These are phyloP conservation scores for Yponomeuta plumbellus DNA, from an alignment of 2,888 invertebrate genomes.

Conservation along the genomic window DNA sequence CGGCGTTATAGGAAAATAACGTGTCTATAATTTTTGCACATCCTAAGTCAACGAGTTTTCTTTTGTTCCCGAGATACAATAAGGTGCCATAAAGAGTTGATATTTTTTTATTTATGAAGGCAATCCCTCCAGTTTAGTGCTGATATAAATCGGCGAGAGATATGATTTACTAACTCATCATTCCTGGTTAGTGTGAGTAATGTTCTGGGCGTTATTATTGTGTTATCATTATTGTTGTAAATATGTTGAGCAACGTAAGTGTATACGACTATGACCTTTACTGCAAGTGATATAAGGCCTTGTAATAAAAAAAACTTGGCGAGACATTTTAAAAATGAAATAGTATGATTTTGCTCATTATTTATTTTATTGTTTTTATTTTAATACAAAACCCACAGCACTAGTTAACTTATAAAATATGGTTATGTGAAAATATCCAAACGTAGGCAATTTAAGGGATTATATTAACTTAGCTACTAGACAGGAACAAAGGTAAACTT, in stretches of 20 bases:
- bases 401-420: too few species aligned
- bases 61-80: slow-evolving; percentile 16
- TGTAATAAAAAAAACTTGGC: too few species aligned
- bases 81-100: slow-evolving; percentile 54
- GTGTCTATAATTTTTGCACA: too few species aligned
- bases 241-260: neutral
- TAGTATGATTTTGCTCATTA: too few species aligned
- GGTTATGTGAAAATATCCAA: too few species aligned
- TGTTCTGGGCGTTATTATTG: slow-evolving; percentile 54
- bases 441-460: too few species aligned
- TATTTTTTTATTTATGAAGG: slow-evolving; percentile 59
- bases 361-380: too few species aligned
- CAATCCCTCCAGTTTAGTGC: slow-evolving; percentile 64
- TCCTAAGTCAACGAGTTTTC: neutral
- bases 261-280: neutral
- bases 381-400: too few species aligned
- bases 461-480: too few species aligned
- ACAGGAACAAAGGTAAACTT: too few species aligned
- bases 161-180: slow-evolving; percentile 74
- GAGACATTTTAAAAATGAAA: too few species aligned
- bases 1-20: too few species aligned
- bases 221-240: slow-evolving; percentile 3
- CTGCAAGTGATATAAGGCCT: neutral
- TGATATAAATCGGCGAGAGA: slow-evolving; percentile 68
- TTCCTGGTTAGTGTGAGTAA: slow-evolving; percentile 68